A percentile compares a stretch with the other conserved stretches of the same genome.
Conservation (phyloP, 2,113 vertebrate genomes). For the Phyllostomus hastatus region DNA sequence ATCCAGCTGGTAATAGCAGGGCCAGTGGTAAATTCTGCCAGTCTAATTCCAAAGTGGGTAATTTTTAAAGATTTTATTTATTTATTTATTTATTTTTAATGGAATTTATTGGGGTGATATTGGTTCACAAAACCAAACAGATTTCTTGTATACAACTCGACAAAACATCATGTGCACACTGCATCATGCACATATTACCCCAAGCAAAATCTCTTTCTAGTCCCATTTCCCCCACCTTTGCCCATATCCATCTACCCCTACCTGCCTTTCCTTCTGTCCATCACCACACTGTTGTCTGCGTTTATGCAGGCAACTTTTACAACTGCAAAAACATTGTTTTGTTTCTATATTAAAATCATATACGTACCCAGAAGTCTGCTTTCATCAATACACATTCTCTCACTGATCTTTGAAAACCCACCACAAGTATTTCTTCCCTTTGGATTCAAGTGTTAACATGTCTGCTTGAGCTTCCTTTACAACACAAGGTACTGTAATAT, state of each 20-base stretch:
- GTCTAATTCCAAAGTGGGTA: neutral
- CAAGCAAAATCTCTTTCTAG: too few species aligned
- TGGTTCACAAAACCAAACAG: too few species aligned
- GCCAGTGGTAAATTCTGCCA: neutral
- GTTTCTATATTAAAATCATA: neutral
- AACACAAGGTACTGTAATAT: neutral
- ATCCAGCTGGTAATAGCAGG: neutral
- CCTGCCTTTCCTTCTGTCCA: too few species aligned
- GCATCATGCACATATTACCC: too few species aligned
- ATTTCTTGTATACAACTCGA: too few species aligned
- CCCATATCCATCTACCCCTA: too few species aligned
- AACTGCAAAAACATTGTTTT: neutral
- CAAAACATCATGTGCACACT: too few species aligned
- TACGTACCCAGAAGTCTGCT: neutral
- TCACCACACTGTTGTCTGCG: too few species aligned
- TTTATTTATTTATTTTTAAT: too few species aligned
- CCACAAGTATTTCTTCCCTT: neutral
- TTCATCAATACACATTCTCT: neutral
- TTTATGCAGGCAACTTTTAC: neutral
- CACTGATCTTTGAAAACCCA: neutral
- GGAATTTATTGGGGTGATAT: too few species aligned
- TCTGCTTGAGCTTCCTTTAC: neutral
- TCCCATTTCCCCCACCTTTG: too few species aligned
- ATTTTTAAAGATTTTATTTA: neutral
- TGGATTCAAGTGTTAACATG: neutral